Conservation (phyloP, 2,888 invertebrate species). For the Mystacides longicornis region DNA sequence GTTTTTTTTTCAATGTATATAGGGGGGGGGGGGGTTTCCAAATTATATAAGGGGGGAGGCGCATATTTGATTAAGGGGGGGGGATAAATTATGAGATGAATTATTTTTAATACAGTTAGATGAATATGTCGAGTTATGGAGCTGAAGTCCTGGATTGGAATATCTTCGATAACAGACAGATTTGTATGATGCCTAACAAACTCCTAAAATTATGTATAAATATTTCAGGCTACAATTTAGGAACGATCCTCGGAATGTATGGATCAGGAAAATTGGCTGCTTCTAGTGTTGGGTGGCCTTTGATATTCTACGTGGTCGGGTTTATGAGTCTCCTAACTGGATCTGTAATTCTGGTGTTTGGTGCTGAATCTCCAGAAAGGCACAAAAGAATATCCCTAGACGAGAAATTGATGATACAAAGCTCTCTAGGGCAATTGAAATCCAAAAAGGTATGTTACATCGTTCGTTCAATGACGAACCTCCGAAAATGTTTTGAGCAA, state of each 20-base stretch:
- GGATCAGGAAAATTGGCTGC: conserved; percentile 56
- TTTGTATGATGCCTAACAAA: too few species aligned
- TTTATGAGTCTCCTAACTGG: conserved; percentile 47
- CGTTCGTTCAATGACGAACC: background rate
- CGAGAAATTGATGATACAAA: conserved; percentile 54
- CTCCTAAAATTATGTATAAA: too few species aligned
- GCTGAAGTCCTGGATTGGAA: too few species aligned
- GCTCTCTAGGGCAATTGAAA: conserved; percentile 33
- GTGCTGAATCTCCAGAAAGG: conserved; percentile 52
- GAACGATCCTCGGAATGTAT: conserved; percentile 60
- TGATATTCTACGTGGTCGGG: conserved; percentile 59
- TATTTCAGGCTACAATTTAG: conserved; percentile 60
- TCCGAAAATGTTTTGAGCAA: background rate
- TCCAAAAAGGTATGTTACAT: background rate
- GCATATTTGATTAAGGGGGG: too few species aligned
- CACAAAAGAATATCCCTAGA: conserved; percentile 47
- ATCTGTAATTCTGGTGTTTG: conserved; percentile 46
- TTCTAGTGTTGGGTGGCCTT: conserved; percentile 53
- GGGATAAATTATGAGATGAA: too few species aligned
- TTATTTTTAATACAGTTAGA: too few species aligned
- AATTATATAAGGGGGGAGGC: too few species aligned
- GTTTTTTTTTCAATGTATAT: too few species aligned
- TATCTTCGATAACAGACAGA: too few species aligned
- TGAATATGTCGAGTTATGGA: too few species aligned
- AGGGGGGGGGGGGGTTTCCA: too few species aligned